Evolutionary conservation across 2,888 invertebrate genomes (phyloP).

Genomic region (Ptychoptera contaminata): DNA sequence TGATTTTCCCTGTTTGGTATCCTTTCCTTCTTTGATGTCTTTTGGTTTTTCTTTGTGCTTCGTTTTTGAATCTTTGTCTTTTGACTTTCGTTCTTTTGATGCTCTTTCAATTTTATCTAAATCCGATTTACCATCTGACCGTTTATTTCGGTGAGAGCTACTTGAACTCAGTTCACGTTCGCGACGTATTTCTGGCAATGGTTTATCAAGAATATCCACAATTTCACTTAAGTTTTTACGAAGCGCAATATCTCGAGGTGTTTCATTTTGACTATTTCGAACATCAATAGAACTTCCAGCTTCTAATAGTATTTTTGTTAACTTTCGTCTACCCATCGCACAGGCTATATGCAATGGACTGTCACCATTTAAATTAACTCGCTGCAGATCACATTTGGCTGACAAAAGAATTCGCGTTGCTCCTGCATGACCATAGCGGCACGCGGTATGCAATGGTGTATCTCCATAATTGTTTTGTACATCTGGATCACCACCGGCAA

Average conservation of each 20-base stretch:
- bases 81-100: slow-evolving; percentile 18
- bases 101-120: slow-evolving; percentile 30
- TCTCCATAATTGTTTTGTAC: slow-evolving; percentile 91
- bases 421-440: slow-evolving; percentile 91
- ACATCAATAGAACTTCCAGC: slow-evolving; percentile 58
- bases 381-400: slow-evolving; percentile 69
- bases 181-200: slow-evolving; percentile 25
- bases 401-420: slow-evolving; percentile 88
- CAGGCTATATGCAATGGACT: slow-evolving; percentile 87
- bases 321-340: slow-evolving; percentile 82
- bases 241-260: slow-evolving; percentile 74
- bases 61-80: slow-evolving; percentile 15
- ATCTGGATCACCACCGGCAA: slow-evolving; percentile 77
- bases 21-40: slow-evolving; percentile 32
- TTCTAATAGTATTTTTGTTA: slow-evolving; percentile 79
- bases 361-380: slow-evolving; percentile 92
- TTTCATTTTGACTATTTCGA: slow-evolving; percentile 50
- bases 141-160: slow-evolving; percentile 9
- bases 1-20: slow-evolving; percentile 37
- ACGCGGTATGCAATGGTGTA: slow-evolving; percentile 85
- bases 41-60: slow-evolving; percentile 16
- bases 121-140: slow-evolving; percentile 13
- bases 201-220: slow-evolving; percentile 53
- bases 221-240: slow-evolving; percentile 79
- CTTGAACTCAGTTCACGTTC: slow-evolving; percentile 17